Evolutionary conservation across 2,113 vertebrate species (phyloP).

Genomic region (Atherinomorus stipes): DNA sequence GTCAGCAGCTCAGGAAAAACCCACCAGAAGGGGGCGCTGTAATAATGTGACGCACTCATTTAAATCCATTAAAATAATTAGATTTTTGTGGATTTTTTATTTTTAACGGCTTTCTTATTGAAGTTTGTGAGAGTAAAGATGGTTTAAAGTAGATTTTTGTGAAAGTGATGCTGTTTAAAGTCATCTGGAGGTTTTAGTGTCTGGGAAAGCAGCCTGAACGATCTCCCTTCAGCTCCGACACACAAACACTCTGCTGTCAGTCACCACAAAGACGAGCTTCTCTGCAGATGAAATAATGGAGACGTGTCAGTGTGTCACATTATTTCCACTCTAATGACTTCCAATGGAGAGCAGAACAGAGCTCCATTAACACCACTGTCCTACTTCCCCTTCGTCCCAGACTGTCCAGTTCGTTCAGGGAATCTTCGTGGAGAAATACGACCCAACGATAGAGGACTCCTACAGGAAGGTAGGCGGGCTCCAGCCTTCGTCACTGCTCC

Average conservation of each 20-base stretch:
- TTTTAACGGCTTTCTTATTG: no score
- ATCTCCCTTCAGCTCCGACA: background rate
- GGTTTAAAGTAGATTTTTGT: no score
- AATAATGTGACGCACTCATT: no score
- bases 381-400: conserved; percentile 53
- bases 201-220: background rate
- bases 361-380: conserved; percentile 64
- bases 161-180: no score
- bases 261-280: conserved; percentile 61
- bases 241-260: conserved; percentile 26
- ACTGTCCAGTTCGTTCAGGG: conserved; percentile 81
- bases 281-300: conserved; percentile 66
- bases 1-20: no score
- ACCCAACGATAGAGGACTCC: conserved; percentile 81
- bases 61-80: no score
- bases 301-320: conserved; percentile 72
- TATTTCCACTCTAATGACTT: conserved; percentile 66
- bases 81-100: no score
- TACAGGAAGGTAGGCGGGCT: conserved; percentile 76
- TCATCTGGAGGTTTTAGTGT: no score
- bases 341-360: conserved; percentile 65
- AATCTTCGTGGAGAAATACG: conserved; percentile 81
- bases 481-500: background rate
- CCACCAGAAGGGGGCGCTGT: no score
- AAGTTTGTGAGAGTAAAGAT: no score